Percentiles rank a stretch among this genome's conserved stretches.
Conservation (phyloP, 1,140 invertebrate genomes). For the Aphelenchoides besseyi region DNA sequence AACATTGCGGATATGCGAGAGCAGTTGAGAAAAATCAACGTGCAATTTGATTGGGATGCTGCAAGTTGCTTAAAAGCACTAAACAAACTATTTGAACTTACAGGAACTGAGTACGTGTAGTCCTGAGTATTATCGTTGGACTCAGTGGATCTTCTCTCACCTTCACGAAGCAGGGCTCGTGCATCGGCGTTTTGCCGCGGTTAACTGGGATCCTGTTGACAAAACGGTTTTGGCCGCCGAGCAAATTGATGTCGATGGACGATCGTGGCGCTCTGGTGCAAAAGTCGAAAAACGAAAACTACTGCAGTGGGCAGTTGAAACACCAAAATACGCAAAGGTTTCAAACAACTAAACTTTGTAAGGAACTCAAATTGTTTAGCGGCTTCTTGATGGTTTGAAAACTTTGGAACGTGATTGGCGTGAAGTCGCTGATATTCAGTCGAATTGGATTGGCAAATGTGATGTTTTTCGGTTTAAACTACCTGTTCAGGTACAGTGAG, state of each 20-base stretch:
- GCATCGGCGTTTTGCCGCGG: slow-evolving; percentile 68
- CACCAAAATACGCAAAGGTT: slow-evolving; percentile 84
- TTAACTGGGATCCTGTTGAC: slow-evolving; percentile 99
- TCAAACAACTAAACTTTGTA: slow-evolving; percentile 80
- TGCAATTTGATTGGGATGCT: slow-evolving; percentile 87
- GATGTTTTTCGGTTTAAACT: slow-evolving; percentile 77
- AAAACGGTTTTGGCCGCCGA: slow-evolving; percentile 94
- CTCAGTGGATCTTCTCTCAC: slow-evolving; percentile 88
- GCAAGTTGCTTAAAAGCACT: slow-evolving; percentile 72
- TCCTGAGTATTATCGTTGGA: slow-evolving; percentile 74
- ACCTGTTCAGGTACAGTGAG: slow-evolving; percentile 63
- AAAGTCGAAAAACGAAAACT: slow-evolving; percentile 83
- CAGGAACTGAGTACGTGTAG: slow-evolving; percentile 68
- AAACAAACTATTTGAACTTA: slow-evolving; percentile 65
- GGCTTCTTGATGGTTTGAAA: slow-evolving; percentile 72
- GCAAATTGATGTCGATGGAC: slow-evolving; percentile 85
- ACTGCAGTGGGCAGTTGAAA: slow-evolving; percentile 91
- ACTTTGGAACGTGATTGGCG: slow-evolving; percentile 69
- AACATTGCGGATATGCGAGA: slow-evolving; percentile 87
- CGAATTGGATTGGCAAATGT: slow-evolving; percentile 91
- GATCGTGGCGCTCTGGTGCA: slow-evolving; percentile 93
- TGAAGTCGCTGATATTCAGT: slow-evolving; percentile 84
- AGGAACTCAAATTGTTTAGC: slow-evolving; percentile 67
- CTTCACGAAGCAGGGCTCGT: slow-evolving; percentile 73
- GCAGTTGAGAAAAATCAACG: slow-evolving; percentile 78